Evolutionary conservation across 1,140 invertebrate genomes (phyloP).

Genomic region (Drosophila subobscura): DNA sequence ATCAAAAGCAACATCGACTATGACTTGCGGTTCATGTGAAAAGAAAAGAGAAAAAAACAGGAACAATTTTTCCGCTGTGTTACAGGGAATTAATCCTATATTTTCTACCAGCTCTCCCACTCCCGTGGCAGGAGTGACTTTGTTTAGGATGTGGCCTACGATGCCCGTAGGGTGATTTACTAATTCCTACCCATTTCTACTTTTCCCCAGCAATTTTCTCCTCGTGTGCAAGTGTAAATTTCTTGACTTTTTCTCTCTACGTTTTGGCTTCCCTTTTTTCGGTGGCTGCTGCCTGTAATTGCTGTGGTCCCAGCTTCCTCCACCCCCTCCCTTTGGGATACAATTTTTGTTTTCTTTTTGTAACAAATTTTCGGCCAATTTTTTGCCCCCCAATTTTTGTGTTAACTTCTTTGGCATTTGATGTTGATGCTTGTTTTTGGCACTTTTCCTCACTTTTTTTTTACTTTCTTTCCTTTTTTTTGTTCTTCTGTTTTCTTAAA

Average conservation of each 20-base stretch:
- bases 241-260: background rate
- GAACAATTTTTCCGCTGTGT: slow-evolving; percentile 1
- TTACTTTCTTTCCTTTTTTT: background rate
- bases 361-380: no score
- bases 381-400: background rate
- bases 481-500: slow-evolving; percentile 4
- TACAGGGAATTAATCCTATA: no score
- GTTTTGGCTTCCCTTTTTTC: background rate
- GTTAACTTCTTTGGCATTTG: slow-evolving; percentile 12
- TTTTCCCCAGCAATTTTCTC: slow-evolving; percentile 26
- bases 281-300: slow-evolving; percentile 29
- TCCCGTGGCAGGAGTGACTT: background rate
- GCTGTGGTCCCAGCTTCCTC: slow-evolving; percentile 14
- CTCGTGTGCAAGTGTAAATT: slow-evolving; percentile 11
- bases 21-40: slow-evolving; percentile 32
- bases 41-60: background rate
- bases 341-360: no score
- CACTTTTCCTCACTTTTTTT: slow-evolving; percentile 14
- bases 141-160: background rate
- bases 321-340: background rate
- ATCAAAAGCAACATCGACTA: slow-evolving; percentile 47
- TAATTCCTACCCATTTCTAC: slow-evolving; percentile 17
- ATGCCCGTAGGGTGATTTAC: background rate
- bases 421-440: slow-evolving; percentile 6
- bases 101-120: no score